Evolutionary conservation across 2,797 vertebrate genomes (phyloP).

Genomic region (Myotis planiceps): DNA sequence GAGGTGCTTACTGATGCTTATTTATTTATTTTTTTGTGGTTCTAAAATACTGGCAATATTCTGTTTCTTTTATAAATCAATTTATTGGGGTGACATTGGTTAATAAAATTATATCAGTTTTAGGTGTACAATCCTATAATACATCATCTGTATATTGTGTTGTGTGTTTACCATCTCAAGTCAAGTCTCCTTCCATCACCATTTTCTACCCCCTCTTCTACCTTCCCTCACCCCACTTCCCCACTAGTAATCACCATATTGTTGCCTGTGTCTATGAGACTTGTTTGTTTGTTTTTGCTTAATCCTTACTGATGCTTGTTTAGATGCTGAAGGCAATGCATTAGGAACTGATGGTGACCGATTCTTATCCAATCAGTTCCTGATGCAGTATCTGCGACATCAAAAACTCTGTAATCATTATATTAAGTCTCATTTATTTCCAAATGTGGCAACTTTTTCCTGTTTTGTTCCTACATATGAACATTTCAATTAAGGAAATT

Average conservation of each 20-base stretch:
- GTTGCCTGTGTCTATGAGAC: not conserved
- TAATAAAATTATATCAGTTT: too few relatives aligned
- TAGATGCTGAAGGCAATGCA: slow-evolving; percentile 99
- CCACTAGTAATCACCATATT: not conserved
- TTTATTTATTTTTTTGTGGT: slow-evolving; percentile 82
- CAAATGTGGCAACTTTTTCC: not conserved
- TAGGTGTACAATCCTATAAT: too few relatives aligned
- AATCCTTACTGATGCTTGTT: slow-evolving; percentile 85
- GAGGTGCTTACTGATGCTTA: slow-evolving; percentile 82
- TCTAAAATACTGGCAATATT: not conserved
- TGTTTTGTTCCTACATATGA: slow-evolving; percentile 9
- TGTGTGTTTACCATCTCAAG: too few relatives aligned
- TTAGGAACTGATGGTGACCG: slow-evolving; percentile 96
- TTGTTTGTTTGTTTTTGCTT: not conserved
- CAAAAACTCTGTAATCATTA: slow-evolving; percentile 87
- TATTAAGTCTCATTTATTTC: slow-evolving; percentile 1
- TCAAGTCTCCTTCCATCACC: too few relatives aligned
- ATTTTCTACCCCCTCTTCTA: not conserved
- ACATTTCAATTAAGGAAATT: slow-evolving; percentile 41
- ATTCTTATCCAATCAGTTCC: slow-evolving; percentile 99
- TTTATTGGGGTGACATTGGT: not conserved
- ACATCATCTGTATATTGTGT: too few relatives aligned
- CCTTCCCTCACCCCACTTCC: not conserved
- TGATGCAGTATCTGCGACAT: slow-evolving; percentile 99
- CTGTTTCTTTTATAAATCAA: not conserved